Evolutionary conservation across 2,888 invertebrate genomes (phyloP).

Genomic region (Liopterus haemorrhoidalis): DNA sequence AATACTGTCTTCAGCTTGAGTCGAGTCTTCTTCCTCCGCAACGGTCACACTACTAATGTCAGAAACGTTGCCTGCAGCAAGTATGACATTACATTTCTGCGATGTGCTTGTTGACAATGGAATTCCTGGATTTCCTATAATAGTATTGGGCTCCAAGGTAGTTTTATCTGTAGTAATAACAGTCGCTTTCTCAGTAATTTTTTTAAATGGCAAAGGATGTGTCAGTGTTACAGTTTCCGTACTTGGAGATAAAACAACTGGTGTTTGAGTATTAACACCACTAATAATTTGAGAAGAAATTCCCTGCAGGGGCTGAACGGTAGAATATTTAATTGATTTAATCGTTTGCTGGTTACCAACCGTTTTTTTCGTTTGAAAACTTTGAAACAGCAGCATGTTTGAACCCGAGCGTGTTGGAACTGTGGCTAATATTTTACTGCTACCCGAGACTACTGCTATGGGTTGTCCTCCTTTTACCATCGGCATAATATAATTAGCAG

Average conservation of each 20-base stretch:
- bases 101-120: slow-evolving; percentile 25
- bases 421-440: slow-evolving; percentile 54
- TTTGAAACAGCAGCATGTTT: slow-evolving; percentile 60
- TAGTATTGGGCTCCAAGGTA: no score
- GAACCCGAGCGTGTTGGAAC: slow-evolving; percentile 51
- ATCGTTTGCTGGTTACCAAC: slow-evolving; percentile 53
- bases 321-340: slow-evolving; percentile 51
- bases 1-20: slow-evolving; percentile 5
- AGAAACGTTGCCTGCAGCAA: no score
- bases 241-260: slow-evolving; percentile 43
- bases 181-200: slow-evolving; percentile 2
- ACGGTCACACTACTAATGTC: slow-evolving; percentile 4
- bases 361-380: slow-evolving; percentile 58
- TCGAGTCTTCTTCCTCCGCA: slow-evolving; percentile 7
- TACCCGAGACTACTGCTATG: slow-evolving; percentile 66
- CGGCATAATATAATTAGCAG: slow-evolving; percentile 66
- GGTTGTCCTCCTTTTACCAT: slow-evolving; percentile 67
- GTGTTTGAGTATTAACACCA: slow-evolving; percentile 44
- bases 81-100: slow-evolving; percentile 3
- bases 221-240: slow-evolving; percentile 42
- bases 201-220: slow-evolving; percentile 43
- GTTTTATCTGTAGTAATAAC: no score
- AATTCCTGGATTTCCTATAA: slow-evolving; percentile 27
- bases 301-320: slow-evolving; percentile 44
- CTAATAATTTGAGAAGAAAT: slow-evolving; percentile 44